Conservation (phyloP, 2,113 vertebrate genomes). For the Dolichallabes microphthalmus region DNA sequence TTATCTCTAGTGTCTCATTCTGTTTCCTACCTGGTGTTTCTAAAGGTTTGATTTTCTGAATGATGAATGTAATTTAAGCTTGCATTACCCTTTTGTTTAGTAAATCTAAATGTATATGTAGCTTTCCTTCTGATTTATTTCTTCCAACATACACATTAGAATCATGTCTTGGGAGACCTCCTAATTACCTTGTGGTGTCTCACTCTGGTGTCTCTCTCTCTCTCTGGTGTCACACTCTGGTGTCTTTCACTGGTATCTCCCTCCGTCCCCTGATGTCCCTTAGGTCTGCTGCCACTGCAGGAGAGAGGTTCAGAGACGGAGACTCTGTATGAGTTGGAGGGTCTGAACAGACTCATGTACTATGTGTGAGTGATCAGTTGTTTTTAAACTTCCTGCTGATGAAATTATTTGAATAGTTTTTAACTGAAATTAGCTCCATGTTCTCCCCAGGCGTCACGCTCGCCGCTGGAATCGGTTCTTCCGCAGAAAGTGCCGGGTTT, state of each 20-base stretch:
- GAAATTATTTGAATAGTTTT: neutral
- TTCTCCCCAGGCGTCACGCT: conserved; percentile 75
- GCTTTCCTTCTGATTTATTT: too few relatives aligned
- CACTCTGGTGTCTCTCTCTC: neutral
- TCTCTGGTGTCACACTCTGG: neutral
- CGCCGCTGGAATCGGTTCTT: conserved; percentile 85
- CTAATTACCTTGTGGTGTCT: too few relatives aligned
- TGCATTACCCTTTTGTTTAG: too few relatives aligned
- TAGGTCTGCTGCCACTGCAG: conserved; percentile 79
- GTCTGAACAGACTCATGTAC: conserved; percentile 81
- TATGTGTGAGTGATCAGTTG: conserved; percentile 79
- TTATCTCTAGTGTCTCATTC: neutral
- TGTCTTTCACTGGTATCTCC: conserved; percentile 1
- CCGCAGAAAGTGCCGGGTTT: conserved; percentile 80
- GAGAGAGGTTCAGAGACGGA: conserved; percentile 82
- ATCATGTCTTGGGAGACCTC: too few relatives aligned
- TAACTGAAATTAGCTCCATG: neutral
- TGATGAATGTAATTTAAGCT: too few relatives aligned
- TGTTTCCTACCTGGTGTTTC: neutral
- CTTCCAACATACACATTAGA: too few relatives aligned
- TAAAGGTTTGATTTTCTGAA: too few relatives aligned
- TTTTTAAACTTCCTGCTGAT: neutral
- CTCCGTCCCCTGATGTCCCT: neutral
- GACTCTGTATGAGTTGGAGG: conserved; percentile 83
- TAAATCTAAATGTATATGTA: too few relatives aligned